Evolutionary conservation across 2,113 vertebrate species (phyloP), one percentile per base, ranked within the genome.

Genomic region (Athene cunicularia): DNA sequence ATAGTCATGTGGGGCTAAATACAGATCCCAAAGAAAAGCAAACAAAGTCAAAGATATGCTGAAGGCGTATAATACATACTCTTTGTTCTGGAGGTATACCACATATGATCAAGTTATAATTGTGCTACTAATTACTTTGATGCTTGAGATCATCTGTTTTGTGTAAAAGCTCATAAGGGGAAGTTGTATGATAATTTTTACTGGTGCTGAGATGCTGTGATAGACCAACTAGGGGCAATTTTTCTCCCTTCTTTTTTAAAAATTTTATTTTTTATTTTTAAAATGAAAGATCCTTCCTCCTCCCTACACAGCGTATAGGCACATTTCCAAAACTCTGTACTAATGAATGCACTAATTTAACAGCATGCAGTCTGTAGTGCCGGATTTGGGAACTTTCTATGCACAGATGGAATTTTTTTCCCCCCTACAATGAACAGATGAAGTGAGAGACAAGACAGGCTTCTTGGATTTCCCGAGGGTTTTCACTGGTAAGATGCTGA

Each of bases 371-470:
- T 81, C 93, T 96, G 91, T 81, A 94, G 68, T 75, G 52, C 77
- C 0, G 5, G 56, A 93, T 85, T 96, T 89, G 86, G 92, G 66
- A 91, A 88, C 73, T 93, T 84, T 81, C 64, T 89, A 24, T 56
- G 76, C 56, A 81, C 95, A 97, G 96, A 97, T 96, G 96, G 96
- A 91, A 79, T 88, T 84, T 41, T 41, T 9, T 1, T 7, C 39
- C 64, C 21, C 28, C 13, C 74, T 53, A 12, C 68, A 76, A 67
- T 66, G 89, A 89, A 89, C 89, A 96, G 84, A 96, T 93, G 87
- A 96, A 95, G 90, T 85, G 93, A 95, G 77, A 97, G 96, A 96
- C 93, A 94, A 85, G 91, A 97, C 90, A 82, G 77, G 24, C 87
- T 94, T 93, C 71, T 80, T 93, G 81, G 81, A 86, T 96, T 94